Conservation (phyloP, 2,113 vertebrate genomes). For the Cyphomyrus discorhynchus region DNA sequence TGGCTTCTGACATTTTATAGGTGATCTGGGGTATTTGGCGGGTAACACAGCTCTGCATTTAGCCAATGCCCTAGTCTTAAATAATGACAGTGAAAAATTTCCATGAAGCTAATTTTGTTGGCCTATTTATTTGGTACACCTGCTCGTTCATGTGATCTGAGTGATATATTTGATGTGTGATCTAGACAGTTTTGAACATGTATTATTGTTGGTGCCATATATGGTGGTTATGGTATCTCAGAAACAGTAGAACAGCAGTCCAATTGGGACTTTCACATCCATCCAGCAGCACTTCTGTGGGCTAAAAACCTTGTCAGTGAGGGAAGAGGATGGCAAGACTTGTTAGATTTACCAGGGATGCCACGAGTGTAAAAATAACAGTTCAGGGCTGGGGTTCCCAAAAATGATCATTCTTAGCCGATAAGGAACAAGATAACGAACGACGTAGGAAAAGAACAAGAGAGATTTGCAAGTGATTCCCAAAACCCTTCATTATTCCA, state of each 20-base stretch:
- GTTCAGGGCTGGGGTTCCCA: background rate
- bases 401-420: background rate
- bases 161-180: background rate
- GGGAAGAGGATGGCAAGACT: background rate
- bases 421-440: background rate
- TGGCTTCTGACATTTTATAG: background rate
- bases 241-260: background rate
- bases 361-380: background rate
- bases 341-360: background rate
- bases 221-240: background rate
- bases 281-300: background rate
- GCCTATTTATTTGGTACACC: background rate
- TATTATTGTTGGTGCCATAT: background rate
- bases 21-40: background rate
- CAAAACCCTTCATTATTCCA: background rate
- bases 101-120: background rate
- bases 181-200: background rate
- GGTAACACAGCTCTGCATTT: background rate
- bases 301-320: background rate
- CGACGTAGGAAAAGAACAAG: background rate
- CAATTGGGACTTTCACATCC: background rate
- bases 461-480: background rate
- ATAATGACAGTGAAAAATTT: background rate
- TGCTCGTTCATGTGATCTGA: background rate
- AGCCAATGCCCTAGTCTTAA: background rate